These are phyloP conservation scores for Taphrorychus bicolor DNA, from an alignment of 2,888 invertebrate genomes.

Conservation along the genomic window DNA sequence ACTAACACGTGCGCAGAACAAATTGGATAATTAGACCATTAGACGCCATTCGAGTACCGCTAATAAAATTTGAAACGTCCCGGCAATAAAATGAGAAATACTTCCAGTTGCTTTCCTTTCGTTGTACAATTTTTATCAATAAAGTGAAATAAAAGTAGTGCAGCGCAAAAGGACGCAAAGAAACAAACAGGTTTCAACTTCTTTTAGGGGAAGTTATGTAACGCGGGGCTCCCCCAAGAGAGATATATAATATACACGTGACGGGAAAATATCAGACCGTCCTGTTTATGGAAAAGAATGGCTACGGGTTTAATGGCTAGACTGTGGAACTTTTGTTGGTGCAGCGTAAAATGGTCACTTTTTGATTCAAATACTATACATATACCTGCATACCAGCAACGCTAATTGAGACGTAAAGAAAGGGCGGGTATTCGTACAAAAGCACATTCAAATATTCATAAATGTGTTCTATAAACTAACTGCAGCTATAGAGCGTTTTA, in stretches of 20 bases:
- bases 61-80: not conserved
- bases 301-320: slow-evolving; percentile 23
- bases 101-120: slow-evolving; percentile 5
- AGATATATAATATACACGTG: slow-evolving; percentile 63
- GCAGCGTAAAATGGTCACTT: not conserved
- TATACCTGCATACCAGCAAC: too few relatives aligned
- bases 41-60: not conserved
- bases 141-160: slow-evolving; percentile 52
- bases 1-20: not conserved
- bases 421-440: not conserved
- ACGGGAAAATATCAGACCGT: slow-evolving; percentile 58
- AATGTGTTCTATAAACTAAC: not conserved
- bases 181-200: slow-evolving; percentile 54
- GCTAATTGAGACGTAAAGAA: not conserved
- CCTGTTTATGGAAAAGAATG: slow-evolving; percentile 59
- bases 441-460: slow-evolving; percentile 3
- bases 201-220: slow-evolving; percentile 63
- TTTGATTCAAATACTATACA: too few relatives aligned
- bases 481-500: not conserved
- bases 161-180: slow-evolving; percentile 43
- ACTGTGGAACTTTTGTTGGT: slow-evolving; percentile 4
- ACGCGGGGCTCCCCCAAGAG: slow-evolving; percentile 59
- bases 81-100: not conserved
- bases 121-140: slow-evolving; percentile 42
- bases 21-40: not conserved